Conservation (phyloP, 92 coral and sea anemone genomes). For the Metridium senile region DNA sequence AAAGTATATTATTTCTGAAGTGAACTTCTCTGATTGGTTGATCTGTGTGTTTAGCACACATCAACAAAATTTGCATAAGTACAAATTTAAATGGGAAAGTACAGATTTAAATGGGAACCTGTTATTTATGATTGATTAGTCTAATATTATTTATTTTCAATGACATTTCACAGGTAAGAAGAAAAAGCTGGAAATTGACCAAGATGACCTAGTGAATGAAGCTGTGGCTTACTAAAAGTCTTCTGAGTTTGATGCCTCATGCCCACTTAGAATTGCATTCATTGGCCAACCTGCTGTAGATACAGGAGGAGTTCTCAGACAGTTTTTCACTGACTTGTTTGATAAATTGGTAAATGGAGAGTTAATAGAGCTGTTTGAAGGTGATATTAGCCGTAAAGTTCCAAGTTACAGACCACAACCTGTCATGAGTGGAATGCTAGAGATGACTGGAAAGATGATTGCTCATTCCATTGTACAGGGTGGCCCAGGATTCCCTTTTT, state of each 20-base stretch:
- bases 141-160: background rate
- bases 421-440: slow-evolving; percentile 56
- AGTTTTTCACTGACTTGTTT: slow-evolving; percentile 45
- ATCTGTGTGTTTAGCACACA: too few relatives aligned
- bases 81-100: too few relatives aligned
- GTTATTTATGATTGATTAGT: background rate
- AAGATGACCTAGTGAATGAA: slow-evolving; percentile 38
- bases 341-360: slow-evolving; percentile 32
- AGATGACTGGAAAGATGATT: slow-evolving; percentile 53
- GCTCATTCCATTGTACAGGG: slow-evolving; percentile 67
- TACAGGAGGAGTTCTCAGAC: slow-evolving; percentile 54
- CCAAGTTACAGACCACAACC: slow-evolving; percentile 60
- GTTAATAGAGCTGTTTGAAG: slow-evolving; percentile 38
- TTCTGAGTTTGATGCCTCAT: slow-evolving; percentile 13
- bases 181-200: slow-evolving; percentile 29
- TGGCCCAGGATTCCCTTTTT: slow-evolving; percentile 64
- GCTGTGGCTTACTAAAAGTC: slow-evolving; percentile 28
- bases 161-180: slow-evolving; percentile 21
- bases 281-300: slow-evolving; percentile 54
- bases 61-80: too few relatives aligned
- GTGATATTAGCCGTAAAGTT: slow-evolving; percentile 37
- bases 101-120: too few relatives aligned
- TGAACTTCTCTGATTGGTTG: too few relatives aligned
- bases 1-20: too few relatives aligned
- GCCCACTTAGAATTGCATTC: slow-evolving; percentile 44